Conservation (phyloP, 2,797 vertebrate species). For the Masticophis lateralis region DNA sequence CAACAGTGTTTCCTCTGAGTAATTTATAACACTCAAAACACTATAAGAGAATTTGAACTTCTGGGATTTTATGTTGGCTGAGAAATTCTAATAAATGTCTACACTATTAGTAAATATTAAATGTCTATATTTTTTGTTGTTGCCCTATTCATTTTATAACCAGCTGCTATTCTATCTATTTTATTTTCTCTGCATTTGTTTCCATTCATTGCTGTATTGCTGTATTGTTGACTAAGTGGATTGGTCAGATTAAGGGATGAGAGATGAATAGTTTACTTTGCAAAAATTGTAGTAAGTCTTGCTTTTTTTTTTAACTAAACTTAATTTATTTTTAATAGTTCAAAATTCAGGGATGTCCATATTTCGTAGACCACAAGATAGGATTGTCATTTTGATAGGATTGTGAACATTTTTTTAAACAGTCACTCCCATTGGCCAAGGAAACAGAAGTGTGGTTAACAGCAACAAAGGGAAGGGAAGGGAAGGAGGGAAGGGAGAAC, state of each 20-base stretch:
- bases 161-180: not conserved
- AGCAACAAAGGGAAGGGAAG: not conserved
- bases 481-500: no score
- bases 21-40: not conserved
- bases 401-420: not conserved
- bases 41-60: not conserved
- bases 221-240: not conserved
- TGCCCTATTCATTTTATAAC: not conserved
- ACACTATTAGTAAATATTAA: not conserved
- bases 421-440: not conserved
- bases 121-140: not conserved
- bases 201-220: not conserved
- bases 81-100: not conserved
- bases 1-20: not conserved
- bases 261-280: not conserved
- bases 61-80: not conserved
- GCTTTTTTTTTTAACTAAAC: not conserved
- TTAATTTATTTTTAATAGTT: not conserved
- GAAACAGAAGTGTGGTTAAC: not conserved
- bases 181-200: not conserved
- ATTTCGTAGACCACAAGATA: not conserved
- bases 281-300: not conserved
- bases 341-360: not conserved
- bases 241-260: not conserved
- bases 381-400: not conserved